A percentile compares a stretch with the other conserved stretches of the same genome.
phyloP scores from a whole-genome alignment of 2,113 vertebrate genomes.

The Acrocephalus kingi region DNA sequence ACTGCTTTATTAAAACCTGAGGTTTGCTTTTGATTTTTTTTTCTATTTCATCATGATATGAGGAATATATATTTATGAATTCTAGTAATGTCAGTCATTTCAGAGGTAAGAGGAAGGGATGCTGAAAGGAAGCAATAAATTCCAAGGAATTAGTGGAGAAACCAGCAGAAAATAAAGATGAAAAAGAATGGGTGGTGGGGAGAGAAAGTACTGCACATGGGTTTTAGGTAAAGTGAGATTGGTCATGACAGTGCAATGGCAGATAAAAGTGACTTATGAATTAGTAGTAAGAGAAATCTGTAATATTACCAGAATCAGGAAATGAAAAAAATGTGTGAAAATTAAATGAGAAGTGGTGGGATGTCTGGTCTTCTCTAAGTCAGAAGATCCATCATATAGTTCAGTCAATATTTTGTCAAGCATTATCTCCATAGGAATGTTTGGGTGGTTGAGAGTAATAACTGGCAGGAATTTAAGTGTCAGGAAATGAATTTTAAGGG shows the following conservation, averaged over 20 bases:
- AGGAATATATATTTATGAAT: neutral
- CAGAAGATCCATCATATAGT: neutral
- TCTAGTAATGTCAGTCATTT: neutral
- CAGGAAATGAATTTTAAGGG: neutral
- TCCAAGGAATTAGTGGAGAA: neutral
- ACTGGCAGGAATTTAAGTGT: neutral
- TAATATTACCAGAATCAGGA: neutral
- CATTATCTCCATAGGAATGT: neutral
- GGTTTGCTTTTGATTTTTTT: neutral
- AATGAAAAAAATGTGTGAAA: neutral
- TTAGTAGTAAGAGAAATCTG: neutral
- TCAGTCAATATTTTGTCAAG: neutral
- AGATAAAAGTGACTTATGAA: neutral
- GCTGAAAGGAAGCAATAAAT: neutral
- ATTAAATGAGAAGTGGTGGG: neutral
- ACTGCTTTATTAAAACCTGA: neutral
- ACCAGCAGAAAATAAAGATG: neutral
- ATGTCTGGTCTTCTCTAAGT: neutral
- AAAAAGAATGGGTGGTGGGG: neutral
- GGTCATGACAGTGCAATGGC: neutral
- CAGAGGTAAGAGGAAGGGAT: neutral
- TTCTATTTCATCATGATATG: neutral
- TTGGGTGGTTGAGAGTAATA: neutral
- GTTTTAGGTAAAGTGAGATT: neutral
- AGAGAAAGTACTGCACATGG: neutral